Percentiles rank a stretch among this genome's conserved stretches.
These are phyloP conservation scores for Macheiramphus alcinus DNA, from an alignment of 2,113 vertebrate species.

Conservation along the genomic window DNA sequence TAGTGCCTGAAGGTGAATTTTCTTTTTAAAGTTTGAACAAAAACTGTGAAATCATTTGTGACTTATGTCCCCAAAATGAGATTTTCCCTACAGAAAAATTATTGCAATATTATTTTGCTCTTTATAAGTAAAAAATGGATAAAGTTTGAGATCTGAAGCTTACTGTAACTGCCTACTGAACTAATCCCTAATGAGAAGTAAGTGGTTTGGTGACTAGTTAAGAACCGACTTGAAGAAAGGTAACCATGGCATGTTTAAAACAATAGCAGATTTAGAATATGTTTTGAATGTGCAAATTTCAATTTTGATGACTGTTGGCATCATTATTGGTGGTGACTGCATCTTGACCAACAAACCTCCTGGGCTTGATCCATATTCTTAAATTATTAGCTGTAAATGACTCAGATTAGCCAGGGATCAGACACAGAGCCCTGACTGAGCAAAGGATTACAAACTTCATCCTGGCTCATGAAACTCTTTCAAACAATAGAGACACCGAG, in stretches of 20 bases:
- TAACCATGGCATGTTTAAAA: background rate
- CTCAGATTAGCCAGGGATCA: background rate
- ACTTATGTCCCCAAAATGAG: background rate
- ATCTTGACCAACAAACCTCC: background rate
- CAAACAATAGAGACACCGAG: background rate
- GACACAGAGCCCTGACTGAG: background rate
- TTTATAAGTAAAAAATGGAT: background rate
- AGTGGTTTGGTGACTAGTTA: background rate
- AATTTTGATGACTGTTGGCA: background rate
- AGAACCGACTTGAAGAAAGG: background rate
- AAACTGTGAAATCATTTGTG: background rate
- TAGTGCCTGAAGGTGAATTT: background rate
- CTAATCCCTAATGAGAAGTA: background rate
- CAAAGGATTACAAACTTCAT: background rate
- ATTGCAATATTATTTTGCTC: background rate
- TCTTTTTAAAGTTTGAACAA: conserved; percentile 1
- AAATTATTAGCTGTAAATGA: background rate
- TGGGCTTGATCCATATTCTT: background rate
- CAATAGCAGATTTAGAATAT: background rate
- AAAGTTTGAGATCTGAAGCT: background rate
- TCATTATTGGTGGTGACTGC: background rate
- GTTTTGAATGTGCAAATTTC: background rate
- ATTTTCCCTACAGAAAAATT: background rate
- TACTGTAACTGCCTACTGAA: background rate
- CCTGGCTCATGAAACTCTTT: background rate